Evolutionary conservation across 2,113 vertebrate species (phyloP), one percentile per base, ranked within the genome.

Genomic region (Cromileptes altivelis): DNA sequence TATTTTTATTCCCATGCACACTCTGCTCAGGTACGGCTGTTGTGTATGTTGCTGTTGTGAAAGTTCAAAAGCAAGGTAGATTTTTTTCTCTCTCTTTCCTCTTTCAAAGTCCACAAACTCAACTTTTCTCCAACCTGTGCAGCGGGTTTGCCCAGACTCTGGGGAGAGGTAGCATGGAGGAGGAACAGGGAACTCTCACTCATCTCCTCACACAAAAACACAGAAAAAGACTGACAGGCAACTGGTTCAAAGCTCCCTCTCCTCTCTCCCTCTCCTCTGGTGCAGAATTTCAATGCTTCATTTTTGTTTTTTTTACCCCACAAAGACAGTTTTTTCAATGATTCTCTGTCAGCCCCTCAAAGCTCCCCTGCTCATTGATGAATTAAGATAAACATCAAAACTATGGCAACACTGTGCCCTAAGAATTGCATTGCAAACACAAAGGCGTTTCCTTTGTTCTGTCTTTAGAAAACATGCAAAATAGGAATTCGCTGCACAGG

Each of bases 281-380:
- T 93, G 93, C 90, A 89, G 92, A 94, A 95, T 95, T 94, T 95
- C 93, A 95, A 95, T 94, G 90, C 63, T 83, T 50, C 84, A 70
- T 89, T 91, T 93, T 78, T 75, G 30, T 78, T 61, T 80, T 81
- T 50, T 64, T 33, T 2, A 1, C 77, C 64, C 30, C 56, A 71
- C 79, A 81, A 71, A 82, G 83, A 86, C 62, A 85, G 77, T 89
- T 86, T 90, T 92, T 81, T 89, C 75, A 86, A 74, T 86, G 89
- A 86, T 81, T 88, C 80, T 80, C 82, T 90, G 89, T 85, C 85
- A 91, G 74, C 83, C 75, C 79, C 78, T 76, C 61, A 63, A 84
- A 64, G 70, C 75, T 23, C 30, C 55, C 60, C n/a, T 84, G 75
- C 82, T 86, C 87, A 86, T 86, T 90, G 88, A 91, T 90, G 75